Evolutionary conservation across 2,888 invertebrate species (phyloP), one percentile per base, ranked within the genome.

Genomic region (Limenitis camilla): DNA sequence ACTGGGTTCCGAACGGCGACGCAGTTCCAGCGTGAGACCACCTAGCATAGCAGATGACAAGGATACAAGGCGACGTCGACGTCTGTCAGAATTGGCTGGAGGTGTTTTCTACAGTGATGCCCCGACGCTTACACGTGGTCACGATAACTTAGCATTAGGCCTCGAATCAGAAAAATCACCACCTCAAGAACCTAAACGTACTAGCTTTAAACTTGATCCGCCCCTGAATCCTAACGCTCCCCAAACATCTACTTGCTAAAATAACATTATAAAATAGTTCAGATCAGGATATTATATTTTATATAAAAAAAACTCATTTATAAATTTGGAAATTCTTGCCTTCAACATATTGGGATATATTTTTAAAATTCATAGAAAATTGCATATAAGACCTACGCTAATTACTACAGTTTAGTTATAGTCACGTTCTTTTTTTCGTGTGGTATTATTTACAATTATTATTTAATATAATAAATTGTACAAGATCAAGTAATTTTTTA

Each of bases 51-150:
- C 75, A 8, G 78, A 87, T 63, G 81, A 83, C 67, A 88, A 84
- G 65, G 88, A 88, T 67, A 80, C 79, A 51, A 71, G 84, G 27
- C 76, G 88, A 5, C 72, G 86, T 30, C 78, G 88, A 2, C 72
- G 87, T 6, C 76, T 88, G 11, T 88, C 88, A 6, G 85, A 87
- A 60, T 64, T 87, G 61, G 87, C 88, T 1, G 88, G 88, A 30
- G 88, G 88, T 5, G 81, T 86, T 36, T 88, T 87, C 74, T 88
- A 88, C 73, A 85, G 84, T 66, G 85, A 85, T 58, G 64, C 68
- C 5, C 65, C 69, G 5, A 65, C 72, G 1, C 72, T 78, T 52
- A 64, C 75, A 4, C 67, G 68, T 35, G 81, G 83, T 5, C 66
- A 61, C 35, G 84, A 84, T 64, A 87, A 87, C 68, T 77, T 74